Evolutionary conservation across 2,113 vertebrate genomes (phyloP).

Genomic region (Triplophysa dalaica): DNA sequence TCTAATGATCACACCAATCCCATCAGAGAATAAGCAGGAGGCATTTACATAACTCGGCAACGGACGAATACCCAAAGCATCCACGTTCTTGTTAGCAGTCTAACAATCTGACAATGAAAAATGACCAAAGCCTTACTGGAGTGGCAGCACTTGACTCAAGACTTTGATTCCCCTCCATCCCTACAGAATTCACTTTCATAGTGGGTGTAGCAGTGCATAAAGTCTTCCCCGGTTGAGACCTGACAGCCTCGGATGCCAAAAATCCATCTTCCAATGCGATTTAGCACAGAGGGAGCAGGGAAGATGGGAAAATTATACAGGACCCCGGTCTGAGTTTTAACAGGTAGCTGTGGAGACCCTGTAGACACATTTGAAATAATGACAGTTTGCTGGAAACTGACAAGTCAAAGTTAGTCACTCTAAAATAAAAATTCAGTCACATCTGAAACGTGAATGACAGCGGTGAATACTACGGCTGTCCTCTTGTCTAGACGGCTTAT

Average conservation of each 20-base stretch:
- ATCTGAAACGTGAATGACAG: constrained; percentile 65
- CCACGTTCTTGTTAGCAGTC: constrained; percentile 70
- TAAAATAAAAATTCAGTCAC: constrained; percentile 70
- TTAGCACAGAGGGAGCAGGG: constrained; percentile 73
- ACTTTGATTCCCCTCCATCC: constrained; percentile 70
- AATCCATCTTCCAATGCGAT: constrained; percentile 72
- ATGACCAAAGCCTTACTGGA: constrained; percentile 66
- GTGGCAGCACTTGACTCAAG: constrained; percentile 72
- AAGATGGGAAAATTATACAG: constrained; percentile 75
- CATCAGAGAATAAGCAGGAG: constrained; percentile 45
- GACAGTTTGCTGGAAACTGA: constrained; percentile 75
- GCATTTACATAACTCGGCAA: constrained; percentile 48
- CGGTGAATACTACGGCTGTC: constrained; percentile 48
- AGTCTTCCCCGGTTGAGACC: constrained; percentile 68
- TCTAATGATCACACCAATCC: constrained; percentile 45
- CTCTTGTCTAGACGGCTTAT: constrained; percentile 61
- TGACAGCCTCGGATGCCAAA: constrained; percentile 75
- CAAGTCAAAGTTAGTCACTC: constrained; percentile 74
- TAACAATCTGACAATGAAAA: constrained; percentile 68
- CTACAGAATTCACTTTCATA: constrained; percentile 72
- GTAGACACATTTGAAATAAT: constrained; percentile 71
- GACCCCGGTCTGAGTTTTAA: constrained; percentile 71
- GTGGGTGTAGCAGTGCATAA: constrained; percentile 72
- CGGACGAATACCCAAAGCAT: constrained; percentile 51
- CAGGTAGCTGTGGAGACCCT: constrained; percentile 67